Conservation (phyloP, 2,888 invertebrate genomes). For the Epiperipatus broadwayi region DNA sequence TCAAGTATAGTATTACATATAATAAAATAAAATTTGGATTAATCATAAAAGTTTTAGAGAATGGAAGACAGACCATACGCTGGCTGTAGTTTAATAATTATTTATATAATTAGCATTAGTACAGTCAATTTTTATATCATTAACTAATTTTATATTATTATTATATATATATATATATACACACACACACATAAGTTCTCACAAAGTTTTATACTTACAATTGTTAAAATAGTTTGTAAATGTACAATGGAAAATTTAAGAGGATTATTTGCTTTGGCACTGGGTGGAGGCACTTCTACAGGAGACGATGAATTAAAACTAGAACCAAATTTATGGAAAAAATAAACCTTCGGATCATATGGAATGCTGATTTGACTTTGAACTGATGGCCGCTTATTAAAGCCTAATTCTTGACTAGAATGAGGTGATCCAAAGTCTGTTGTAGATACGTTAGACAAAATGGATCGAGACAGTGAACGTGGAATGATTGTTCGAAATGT, state of each 20-base stretch:
- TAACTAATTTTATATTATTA: too few relatives aligned
- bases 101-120: too few relatives aligned
- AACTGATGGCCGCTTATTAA: conserved; percentile 19
- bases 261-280: conserved; percentile 20
- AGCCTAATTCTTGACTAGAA: conserved; percentile 17
- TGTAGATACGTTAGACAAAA: conserved; percentile 19
- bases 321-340: conserved; percentile 77
- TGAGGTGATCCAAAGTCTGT: conserved; percentile 13
- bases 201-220: conserved; percentile 22
- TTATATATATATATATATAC: too few relatives aligned
- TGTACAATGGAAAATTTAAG: conserved; percentile 25
- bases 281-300: conserved; percentile 16
- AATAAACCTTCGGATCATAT: conserved; percentile 61
- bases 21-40: too few relatives aligned
- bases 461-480: conserved; percentile 48
- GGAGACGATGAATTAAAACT: conserved; percentile 39
- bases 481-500: conserved; percentile 63
- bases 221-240: conserved; percentile 24
- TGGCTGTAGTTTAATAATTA: too few relatives aligned
- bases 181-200: too few relatives aligned
- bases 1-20: too few relatives aligned
- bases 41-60: too few relatives aligned
- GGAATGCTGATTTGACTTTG: conserved; percentile 31
- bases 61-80: too few relatives aligned
- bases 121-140: too few relatives aligned